Conservation (phyloP, 2,888 invertebrate species). For the Beris chalybata region DNA sequence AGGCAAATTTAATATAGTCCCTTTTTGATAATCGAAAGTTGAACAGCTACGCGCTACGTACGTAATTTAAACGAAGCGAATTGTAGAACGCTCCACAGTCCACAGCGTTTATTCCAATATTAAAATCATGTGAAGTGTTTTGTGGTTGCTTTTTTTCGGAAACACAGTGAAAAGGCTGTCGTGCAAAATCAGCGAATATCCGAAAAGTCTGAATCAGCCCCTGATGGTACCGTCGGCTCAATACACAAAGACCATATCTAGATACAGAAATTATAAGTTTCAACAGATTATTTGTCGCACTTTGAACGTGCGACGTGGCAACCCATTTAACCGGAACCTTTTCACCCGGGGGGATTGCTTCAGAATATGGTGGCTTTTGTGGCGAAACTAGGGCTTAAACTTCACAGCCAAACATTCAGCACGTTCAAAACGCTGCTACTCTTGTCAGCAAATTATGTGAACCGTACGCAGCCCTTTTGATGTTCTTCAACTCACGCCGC, state of each 20-base stretch:
- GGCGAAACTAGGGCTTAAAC: constrained; percentile 5
- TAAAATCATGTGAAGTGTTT: no score
- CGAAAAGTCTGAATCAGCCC: not conserved
- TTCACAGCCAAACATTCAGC: constrained; percentile 1
- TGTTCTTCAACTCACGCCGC: no score
- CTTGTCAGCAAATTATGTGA: no score
- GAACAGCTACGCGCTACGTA: no score
- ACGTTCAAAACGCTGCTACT: constrained; percentile 6
- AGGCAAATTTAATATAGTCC: no score
- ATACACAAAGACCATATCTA: not conserved
- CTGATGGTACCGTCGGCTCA: no score
- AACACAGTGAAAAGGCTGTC: constrained; percentile 8
- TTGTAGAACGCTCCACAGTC: no score
- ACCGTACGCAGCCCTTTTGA: no score
- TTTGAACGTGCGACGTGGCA: not conserved
- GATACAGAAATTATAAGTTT: constrained; percentile 11
- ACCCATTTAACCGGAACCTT: constrained; percentile 4
- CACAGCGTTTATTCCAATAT: no score
- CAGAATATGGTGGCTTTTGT: not conserved
- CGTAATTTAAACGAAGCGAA: no score
- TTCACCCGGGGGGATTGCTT: not conserved
- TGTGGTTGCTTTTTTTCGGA: not conserved
- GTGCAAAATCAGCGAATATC: constrained; percentile 11
- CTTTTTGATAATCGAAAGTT: no score
- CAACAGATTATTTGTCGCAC: constrained; percentile 23